Percentiles rank a stretch among this genome's conserved stretches.
Conservation (phyloP, 2,797 vertebrate genomes). For the Sebastes steindachneri region DNA sequence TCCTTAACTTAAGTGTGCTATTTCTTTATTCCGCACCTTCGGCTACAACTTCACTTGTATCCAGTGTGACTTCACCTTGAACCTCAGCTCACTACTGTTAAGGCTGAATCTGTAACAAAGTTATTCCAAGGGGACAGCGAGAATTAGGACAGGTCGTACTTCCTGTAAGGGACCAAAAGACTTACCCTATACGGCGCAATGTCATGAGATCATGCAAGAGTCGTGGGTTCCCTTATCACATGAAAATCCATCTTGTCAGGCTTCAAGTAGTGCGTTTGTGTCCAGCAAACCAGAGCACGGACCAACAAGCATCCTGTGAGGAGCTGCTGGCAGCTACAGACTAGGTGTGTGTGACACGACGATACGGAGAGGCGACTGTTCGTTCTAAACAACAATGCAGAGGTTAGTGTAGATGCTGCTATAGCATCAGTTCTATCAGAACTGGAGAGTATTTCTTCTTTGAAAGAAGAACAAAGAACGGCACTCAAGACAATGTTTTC, state of each 20-base stretch:
- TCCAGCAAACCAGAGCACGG: background rate
- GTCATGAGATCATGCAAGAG: background rate
- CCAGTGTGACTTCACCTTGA: constrained; percentile 39
- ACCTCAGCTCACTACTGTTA: constrained; percentile 5
- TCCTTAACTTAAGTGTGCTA: constrained; percentile 15
- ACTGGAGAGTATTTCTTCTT: background rate
- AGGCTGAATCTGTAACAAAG: constrained; percentile 3
- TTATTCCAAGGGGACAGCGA: constrained; percentile 15
- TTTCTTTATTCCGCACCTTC: constrained; percentile 41
- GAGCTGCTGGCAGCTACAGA: background rate
- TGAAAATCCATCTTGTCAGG: background rate
- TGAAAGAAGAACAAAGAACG: background rate
- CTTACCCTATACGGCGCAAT: background rate
- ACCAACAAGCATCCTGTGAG: background rate
- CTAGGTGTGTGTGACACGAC: background rate
- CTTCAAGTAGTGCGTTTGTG: background rate
- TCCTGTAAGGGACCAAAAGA: constrained; percentile 7
- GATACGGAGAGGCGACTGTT: background rate
- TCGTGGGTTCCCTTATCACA: background rate
- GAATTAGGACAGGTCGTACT: background rate
- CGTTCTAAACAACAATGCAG: no score
- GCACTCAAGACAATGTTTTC: background rate
- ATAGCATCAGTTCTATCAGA: no score
- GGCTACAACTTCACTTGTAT: constrained; percentile 15
- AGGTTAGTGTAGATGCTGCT: no score